Evolutionary conservation across 2,888 invertebrate species (phyloP).

Genomic region (Hydraecia micacea): DNA sequence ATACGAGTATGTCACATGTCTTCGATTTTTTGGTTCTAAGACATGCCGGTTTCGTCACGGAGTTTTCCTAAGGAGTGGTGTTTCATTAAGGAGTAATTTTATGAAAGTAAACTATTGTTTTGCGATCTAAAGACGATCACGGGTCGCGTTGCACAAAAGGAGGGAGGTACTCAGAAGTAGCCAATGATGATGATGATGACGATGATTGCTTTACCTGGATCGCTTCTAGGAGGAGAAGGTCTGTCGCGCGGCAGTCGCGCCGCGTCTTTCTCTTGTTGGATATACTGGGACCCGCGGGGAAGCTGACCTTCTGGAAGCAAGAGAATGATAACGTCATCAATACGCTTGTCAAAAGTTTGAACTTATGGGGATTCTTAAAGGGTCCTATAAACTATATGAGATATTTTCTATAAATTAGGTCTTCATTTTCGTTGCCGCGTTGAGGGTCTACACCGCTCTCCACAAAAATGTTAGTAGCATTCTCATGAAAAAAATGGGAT

Average conservation of each 20-base stretch:
- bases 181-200: not conserved
- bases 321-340: conserved; percentile 8
- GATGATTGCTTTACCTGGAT: conserved; percentile 90
- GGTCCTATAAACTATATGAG: not conserved
- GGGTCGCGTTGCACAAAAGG: not conserved
- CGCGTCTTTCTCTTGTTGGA: conserved; percentile 91
- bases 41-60: not conserved
- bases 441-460: not conserved
- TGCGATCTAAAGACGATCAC: no score
- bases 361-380: not conserved
- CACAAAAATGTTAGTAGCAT: not conserved
- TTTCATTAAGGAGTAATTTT: not conserved
- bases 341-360: not conserved
- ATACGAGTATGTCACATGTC: not conserved
- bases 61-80: not conserved
- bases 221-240: conserved; percentile 90
- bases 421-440: not conserved
- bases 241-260: conserved; percentile 85
- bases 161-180: not conserved
- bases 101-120: no score
- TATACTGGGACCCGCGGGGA: conserved; percentile 94
- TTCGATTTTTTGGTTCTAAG: not conserved
- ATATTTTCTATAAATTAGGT: not conserved
- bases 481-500: not conserved
- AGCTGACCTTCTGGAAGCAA: conserved; percentile 94